Conservation (phyloP, 92 coral and sea anemone species). For the Heliopora coerulea region DNA sequence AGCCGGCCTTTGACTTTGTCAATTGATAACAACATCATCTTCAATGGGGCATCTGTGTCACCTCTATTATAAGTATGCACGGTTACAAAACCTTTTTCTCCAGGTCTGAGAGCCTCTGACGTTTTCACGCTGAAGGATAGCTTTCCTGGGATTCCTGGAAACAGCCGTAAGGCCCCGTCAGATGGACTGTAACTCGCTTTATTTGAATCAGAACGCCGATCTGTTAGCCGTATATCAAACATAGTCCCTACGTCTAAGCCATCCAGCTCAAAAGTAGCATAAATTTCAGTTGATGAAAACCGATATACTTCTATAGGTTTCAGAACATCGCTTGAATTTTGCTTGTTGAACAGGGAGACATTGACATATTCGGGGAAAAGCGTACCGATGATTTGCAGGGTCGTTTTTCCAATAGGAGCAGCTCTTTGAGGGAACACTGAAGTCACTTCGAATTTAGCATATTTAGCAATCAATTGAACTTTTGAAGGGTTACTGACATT, state of each 20-base stretch:
- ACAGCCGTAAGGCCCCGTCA: constrained; percentile 22
- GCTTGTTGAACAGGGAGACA: constrained; percentile 27
- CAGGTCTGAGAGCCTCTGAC: constrained; percentile 53
- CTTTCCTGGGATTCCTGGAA: constrained; percentile 66
- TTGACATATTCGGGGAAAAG: constrained; percentile 58
- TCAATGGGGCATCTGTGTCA: constrained; percentile 57
- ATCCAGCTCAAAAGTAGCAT: constrained; percentile 55
- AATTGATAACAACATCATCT: constrained; percentile 50
- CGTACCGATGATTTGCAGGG: constrained; percentile 69
- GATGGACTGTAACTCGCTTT: not conserved
- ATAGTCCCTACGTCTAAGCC: constrained; percentile 46
- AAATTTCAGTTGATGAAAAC: constrained; percentile 62
- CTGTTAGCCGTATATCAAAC: constrained; percentile 47
- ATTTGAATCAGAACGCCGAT: constrained; percentile 13
- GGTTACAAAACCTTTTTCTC: constrained; percentile 53
- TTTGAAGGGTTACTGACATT: constrained; percentile 28
- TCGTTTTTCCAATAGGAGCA: constrained; percentile 64
- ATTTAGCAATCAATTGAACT: constrained; percentile 50
- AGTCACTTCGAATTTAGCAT: constrained; percentile 70
- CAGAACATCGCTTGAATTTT: constrained; percentile 3
- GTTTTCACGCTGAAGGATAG: constrained; percentile 47
- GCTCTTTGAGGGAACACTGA: constrained; percentile 55
- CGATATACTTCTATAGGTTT: constrained; percentile 58
- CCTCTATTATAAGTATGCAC: constrained; percentile 65
- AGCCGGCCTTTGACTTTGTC: not conserved